Percentiles rank a stretch among this genome's conserved stretches.
phyloP scores from a whole-genome alignment of 1,140 invertebrate species.

The Reticulitermes speratus region DNA sequence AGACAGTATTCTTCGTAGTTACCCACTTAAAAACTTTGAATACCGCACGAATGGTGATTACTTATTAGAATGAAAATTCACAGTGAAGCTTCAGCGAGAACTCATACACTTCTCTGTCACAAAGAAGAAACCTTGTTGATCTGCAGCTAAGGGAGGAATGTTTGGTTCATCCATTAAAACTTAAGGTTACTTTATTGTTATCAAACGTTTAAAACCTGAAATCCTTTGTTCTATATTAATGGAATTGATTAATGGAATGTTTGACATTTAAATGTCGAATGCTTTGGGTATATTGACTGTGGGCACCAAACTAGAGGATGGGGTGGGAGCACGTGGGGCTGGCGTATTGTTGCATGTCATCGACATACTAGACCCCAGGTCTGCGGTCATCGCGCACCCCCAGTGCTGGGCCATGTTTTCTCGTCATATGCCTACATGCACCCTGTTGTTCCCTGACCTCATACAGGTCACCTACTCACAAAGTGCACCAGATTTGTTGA shows the following conservation, averaged over 20 bases:
- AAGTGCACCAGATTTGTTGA: not conserved
- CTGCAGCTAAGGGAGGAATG: not conserved
- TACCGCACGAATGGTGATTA: not conserved
- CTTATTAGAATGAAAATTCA: not conserved
- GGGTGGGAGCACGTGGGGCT: not conserved
- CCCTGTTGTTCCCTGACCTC: not conserved
- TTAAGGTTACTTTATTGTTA: not conserved
- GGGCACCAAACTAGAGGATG: not conserved
- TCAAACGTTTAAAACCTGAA: not conserved
- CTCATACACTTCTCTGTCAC: not conserved
- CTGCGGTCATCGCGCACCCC: not conserved
- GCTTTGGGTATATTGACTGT: not conserved
- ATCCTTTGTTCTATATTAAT: not conserved
- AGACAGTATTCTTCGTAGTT: too few relatives aligned
- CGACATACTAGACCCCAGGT: not conserved
- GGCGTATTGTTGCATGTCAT: not conserved
- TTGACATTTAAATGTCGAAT: constrained; percentile 11
- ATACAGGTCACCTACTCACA: not conserved
- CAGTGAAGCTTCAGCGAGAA: not conserved
- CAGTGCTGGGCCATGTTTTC: not conserved
- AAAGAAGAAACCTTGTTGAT: not conserved
- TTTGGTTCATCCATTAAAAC: not conserved
- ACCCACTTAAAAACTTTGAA: too few relatives aligned
- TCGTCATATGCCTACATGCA: not conserved
- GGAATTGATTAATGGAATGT: not conserved